A percentile compares a stretch with the other conserved stretches of the same genome.
Conservation (phyloP, 2,888 invertebrate species). For the Cactoblastis cactorum region DNA sequence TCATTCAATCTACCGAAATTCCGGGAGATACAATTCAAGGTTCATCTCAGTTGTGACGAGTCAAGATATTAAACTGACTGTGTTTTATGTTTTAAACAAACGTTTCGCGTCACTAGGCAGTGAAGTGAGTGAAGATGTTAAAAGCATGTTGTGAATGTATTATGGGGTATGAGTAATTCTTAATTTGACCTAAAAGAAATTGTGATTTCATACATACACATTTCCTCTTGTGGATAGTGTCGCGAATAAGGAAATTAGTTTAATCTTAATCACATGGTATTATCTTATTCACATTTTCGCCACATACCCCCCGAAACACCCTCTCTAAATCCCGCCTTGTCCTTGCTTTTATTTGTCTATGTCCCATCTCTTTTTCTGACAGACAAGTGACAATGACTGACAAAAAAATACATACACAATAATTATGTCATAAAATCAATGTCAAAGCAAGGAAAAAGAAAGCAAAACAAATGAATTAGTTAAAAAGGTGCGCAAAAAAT, state of each 20-base stretch:
- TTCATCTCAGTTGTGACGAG: conserved; percentile 27
- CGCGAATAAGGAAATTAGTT: no score
- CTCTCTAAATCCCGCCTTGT: neutral
- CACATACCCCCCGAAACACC: no score
- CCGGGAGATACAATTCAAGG: conserved; percentile 2
- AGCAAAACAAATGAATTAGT: no score
- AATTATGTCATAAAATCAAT: neutral
- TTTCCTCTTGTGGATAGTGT: no score
- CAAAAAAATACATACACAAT: neutral
- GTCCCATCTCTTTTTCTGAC: no score
- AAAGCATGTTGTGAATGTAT: conserved; percentile 70
- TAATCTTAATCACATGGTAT: no score
- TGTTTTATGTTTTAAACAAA: conserved; percentile 28
- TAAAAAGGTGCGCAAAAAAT: no score
- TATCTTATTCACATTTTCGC: no score
- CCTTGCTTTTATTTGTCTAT: neutral
- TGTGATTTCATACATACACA: no score
- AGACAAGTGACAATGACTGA: no score
- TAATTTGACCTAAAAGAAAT: conserved; percentile 16
- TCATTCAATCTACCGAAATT: conserved; percentile 41
- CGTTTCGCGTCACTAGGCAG: neutral
- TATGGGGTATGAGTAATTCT: conserved; percentile 51
- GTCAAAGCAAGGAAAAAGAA: neutral
- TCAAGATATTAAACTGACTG: conserved; percentile 18
- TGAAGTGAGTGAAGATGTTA: conserved; percentile 50